A percentile compares a stretch with the other conserved stretches of the same genome.
phyloP scores from a whole-genome alignment of 2,797 vertebrate genomes.

The Cossypha dichroa region DNA sequence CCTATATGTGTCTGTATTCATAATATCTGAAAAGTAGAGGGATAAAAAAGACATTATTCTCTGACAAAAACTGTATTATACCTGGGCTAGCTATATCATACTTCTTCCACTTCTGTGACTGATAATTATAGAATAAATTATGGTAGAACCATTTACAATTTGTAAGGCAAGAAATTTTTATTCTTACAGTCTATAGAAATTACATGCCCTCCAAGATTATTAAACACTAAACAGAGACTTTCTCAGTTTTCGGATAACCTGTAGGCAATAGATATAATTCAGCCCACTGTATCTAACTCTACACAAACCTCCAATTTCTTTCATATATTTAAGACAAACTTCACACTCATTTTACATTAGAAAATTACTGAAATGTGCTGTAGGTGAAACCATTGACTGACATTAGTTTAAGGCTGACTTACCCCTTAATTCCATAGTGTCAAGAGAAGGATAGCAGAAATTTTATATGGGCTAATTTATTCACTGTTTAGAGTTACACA shows the following conservation, averaged over 20 bases:
- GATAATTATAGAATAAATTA: not conserved
- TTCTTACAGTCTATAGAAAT: not conserved
- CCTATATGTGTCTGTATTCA: not conserved
- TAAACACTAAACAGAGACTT: not conserved
- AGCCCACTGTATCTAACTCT: not conserved
- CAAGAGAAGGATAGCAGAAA: not conserved
- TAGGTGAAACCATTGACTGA: not conserved
- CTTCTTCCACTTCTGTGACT: not conserved
- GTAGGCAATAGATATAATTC: not conserved
- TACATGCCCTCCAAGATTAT: not conserved
- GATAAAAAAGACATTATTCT: not conserved
- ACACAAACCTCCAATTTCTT: not conserved
- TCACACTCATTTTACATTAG: not conserved
- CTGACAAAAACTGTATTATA: not conserved
- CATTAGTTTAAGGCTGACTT: not conserved
- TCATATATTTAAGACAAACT: not conserved
- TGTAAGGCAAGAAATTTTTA: not conserved
- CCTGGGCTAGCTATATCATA: not conserved
- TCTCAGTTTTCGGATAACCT: not conserved
- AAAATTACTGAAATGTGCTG: not conserved
- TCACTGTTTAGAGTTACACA: not conserved
- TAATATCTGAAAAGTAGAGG: not conserved
- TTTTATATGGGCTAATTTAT: not conserved
- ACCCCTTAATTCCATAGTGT: not conserved
- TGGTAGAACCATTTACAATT: not conserved